These are phyloP conservation scores for Eupithecia tripunctaria DNA, from an alignment of 2,888 invertebrate species.

Conservation along the genomic window DNA sequence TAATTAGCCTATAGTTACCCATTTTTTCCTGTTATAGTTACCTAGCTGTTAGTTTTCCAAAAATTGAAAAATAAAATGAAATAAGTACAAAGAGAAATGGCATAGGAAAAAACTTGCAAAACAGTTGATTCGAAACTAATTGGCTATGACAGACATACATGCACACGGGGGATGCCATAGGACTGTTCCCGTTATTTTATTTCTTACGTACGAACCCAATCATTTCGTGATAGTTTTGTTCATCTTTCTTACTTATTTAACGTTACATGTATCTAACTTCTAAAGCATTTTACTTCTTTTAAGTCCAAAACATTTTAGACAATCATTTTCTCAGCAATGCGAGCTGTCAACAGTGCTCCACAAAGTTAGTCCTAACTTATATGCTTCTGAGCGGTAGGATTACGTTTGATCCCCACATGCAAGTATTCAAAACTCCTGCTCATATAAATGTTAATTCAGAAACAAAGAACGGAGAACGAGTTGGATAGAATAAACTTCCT, in stretches of 20 bases:
- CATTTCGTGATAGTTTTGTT: background rate
- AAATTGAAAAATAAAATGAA: too few relatives aligned
- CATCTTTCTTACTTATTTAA: background rate
- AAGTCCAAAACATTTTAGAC: background rate
- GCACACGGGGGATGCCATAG: too few relatives aligned
- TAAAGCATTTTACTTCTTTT: background rate
- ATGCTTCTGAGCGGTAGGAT: slow-evolving; percentile 24
- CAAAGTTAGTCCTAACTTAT: slow-evolving; percentile 33
- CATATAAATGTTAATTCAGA: slow-evolving; percentile 71
- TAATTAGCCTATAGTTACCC: too few relatives aligned
- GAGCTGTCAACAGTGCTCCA: slow-evolving; percentile 31
- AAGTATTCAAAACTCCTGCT: slow-evolving; percentile 66
- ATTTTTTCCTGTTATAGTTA: too few relatives aligned
- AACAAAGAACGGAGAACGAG: slow-evolving; percentile 53
- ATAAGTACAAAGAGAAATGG: background rate
- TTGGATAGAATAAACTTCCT: slow-evolving; percentile 54
- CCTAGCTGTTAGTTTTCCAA: too few relatives aligned
- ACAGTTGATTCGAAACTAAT: too few relatives aligned
- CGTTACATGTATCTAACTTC: background rate
- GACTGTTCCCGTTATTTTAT: background rate
- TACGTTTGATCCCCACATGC: slow-evolving; percentile 43
- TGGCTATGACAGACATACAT: too few relatives aligned
- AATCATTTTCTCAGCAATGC: background rate
- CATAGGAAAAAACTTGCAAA: background rate
- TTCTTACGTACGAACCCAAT: background rate